Conservation (phyloP, 2,888 invertebrate species). For the Lumbricus terrestris region DNA sequence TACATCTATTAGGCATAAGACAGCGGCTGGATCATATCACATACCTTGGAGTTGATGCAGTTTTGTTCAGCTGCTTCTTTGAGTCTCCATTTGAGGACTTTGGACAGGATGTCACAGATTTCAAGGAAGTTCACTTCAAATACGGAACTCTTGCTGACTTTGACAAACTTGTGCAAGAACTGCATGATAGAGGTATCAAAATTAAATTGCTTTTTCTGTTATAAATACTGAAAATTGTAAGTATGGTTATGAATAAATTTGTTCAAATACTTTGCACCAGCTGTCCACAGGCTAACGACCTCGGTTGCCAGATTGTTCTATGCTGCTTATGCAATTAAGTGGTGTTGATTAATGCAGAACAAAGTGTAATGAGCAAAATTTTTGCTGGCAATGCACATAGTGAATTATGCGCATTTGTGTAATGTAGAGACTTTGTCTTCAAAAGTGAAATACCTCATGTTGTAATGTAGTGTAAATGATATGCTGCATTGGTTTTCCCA, state of each 20-base stretch:
- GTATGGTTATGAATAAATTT: background rate
- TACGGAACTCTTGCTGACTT: conserved; percentile 77
- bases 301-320: too few relatives aligned
- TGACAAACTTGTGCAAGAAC: conserved; percentile 46
- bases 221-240: background rate
- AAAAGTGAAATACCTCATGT: too few relatives aligned
- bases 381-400: too few relatives aligned
- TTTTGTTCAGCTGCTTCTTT: conserved; percentile 51
- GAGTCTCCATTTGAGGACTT: conserved; percentile 64
- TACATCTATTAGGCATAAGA: conserved; percentile 43
- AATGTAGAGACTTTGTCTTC: too few relatives aligned
- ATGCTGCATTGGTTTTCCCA: too few relatives aligned
- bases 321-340: too few relatives aligned
- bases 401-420: too few relatives aligned
- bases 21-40: conserved; percentile 48
- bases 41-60: conserved; percentile 46
- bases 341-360: too few relatives aligned
- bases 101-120: conserved; percentile 80
- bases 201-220: background rate
- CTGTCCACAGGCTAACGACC: too few relatives aligned
- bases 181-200: conserved; percentile 35
- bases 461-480: too few relatives aligned
- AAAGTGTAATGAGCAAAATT: too few relatives aligned
- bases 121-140: conserved; percentile 70
- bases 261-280: too few relatives aligned